Conservation (phyloP, 2,797 vertebrate species). For the Tadarida brasiliensis region DNA sequence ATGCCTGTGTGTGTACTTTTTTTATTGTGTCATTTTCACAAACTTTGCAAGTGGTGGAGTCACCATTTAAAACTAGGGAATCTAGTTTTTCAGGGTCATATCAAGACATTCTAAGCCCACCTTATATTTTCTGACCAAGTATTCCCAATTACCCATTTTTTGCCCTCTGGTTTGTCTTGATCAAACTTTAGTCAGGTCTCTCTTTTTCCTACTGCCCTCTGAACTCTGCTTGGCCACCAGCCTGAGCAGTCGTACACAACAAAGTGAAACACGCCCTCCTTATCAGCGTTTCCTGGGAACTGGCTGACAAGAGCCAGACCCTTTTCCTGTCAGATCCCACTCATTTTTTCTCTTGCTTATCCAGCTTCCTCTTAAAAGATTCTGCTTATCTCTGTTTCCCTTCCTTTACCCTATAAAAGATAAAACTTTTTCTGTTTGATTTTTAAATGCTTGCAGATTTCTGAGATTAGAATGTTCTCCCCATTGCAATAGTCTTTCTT, state of each 20-base stretch:
- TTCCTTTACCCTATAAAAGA: neutral
- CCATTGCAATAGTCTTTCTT: neutral
- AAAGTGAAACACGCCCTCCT: neutral
- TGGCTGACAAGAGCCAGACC: neutral
- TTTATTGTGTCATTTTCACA: neutral
- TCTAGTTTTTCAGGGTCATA: neutral
- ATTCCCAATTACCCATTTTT: neutral
- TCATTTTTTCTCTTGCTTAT: neutral
- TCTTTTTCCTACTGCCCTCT: neutral
- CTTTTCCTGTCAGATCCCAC: neutral
- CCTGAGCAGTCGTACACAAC: neutral
- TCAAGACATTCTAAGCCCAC: neutral
- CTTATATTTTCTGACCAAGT: neutral
- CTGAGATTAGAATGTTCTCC: neutral
- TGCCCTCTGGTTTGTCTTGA: neutral
- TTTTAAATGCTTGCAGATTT: conserved; percentile 3
- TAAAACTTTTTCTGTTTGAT: neutral
- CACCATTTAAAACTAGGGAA: neutral
- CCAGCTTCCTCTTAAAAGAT: neutral
- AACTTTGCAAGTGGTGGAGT: neutral
- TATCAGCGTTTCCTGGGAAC: neutral
- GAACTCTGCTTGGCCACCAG: neutral
- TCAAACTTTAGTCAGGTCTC: neutral
- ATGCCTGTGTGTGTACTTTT: neutral
- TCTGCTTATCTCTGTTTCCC: neutral